Conservation (phyloP, 2,888 invertebrate genomes). For the Micoletzkya japonica region DNA sequence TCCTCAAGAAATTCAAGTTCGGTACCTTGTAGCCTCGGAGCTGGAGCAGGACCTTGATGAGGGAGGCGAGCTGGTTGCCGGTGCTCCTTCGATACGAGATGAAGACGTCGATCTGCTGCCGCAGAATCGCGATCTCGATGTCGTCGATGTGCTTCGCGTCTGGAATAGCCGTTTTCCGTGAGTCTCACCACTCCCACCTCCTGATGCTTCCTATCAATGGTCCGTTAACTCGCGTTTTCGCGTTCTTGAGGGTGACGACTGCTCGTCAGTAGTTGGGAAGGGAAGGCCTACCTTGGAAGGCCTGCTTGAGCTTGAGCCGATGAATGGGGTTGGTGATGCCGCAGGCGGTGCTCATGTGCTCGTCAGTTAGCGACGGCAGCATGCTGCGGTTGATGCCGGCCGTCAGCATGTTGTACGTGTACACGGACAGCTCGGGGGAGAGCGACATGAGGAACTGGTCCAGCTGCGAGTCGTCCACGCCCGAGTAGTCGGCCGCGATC, state of each 20-base stretch:
- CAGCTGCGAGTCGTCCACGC: constrained; percentile 60
- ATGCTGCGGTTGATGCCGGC: constrained; percentile 85
- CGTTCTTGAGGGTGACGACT: no score
- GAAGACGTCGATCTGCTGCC: constrained; percentile 87
- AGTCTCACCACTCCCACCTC: no score
- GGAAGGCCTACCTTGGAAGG: constrained; percentile 74
- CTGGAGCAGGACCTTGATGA: constrained; percentile 90
- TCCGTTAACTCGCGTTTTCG: background rate
- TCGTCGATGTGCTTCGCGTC: constrained; percentile 63
- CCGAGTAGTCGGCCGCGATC: constrained; percentile 62
- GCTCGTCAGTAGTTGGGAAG: background rate
- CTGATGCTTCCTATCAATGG: no score
- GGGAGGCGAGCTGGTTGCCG: constrained; percentile 72
- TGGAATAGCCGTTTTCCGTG: background rate
- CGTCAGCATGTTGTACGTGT: constrained; percentile 92
- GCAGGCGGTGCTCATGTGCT: constrained; percentile 87
- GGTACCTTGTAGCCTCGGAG: constrained; percentile 76
- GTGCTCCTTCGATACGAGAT: constrained; percentile 95
- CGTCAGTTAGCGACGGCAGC: constrained; percentile 81
- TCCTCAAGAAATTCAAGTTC: background rate
- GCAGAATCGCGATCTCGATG: constrained; percentile 62
- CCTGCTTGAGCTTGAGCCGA: constrained; percentile 83
- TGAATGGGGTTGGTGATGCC: constrained; percentile 92
- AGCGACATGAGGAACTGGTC: constrained; percentile 62
- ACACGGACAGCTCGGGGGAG: constrained; percentile 75